Conservation (phyloP, 2,888 invertebrate genomes). For the Xanthorhoe spadicearia region DNA sequence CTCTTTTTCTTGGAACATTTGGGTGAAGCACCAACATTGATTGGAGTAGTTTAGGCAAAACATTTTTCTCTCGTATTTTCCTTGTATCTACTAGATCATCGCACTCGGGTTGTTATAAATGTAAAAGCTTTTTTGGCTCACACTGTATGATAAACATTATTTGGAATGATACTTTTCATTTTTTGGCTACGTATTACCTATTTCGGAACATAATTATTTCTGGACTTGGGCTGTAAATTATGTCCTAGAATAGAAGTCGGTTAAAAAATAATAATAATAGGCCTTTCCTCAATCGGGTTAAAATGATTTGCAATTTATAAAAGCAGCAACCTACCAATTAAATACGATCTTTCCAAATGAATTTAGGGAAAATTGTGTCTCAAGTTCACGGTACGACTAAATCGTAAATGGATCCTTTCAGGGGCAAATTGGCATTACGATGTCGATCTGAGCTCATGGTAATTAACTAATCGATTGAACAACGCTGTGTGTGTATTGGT, state of each 20-base stretch:
- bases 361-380: background rate
- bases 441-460: background rate
- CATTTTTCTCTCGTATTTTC: background rate
- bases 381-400: background rate
- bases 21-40: background rate
- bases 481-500: background rate
- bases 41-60: background rate
- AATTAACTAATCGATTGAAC: conserved; percentile 12
- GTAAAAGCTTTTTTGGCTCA: background rate
- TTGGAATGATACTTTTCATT: background rate
- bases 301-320: background rate
- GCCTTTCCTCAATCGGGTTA: background rate
- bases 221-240: too few relatives aligned
- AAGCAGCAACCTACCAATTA: background rate
- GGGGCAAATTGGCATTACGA: background rate
- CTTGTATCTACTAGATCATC: background rate
- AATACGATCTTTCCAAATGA: background rate
- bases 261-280: too few relatives aligned
- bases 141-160: background rate
- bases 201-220: too few relatives aligned
- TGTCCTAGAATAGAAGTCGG: too few relatives aligned
- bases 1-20: background rate
- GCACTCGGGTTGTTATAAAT: background rate
- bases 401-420: background rate
- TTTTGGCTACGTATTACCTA: too few relatives aligned